phyloP scores from a whole-genome alignment of 2,113 vertebrate species.

The Pluvialis apricaria region DNA sequence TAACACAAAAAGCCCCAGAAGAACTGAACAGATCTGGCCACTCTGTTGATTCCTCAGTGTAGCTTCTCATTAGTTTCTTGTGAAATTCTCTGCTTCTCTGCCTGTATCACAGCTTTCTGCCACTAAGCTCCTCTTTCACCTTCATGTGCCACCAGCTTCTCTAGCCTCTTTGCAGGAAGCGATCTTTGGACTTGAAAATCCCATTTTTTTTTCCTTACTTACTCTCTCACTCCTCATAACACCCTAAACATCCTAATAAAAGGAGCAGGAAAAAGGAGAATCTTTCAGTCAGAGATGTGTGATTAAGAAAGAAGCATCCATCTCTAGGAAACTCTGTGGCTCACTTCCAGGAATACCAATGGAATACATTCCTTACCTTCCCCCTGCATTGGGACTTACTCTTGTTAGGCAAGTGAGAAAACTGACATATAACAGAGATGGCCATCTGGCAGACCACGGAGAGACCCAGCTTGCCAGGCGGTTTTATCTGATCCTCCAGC shows the following conservation, averaged over 20 bases:
- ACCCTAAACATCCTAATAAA: background rate
- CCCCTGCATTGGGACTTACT: background rate
- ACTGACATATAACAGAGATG: background rate
- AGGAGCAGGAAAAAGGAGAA: background rate
- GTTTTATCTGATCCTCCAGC: background rate
- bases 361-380: background rate
- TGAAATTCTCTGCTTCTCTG: background rate
- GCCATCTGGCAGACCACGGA: background rate
- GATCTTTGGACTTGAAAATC: background rate
- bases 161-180: background rate
- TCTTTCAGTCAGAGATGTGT: background rate
- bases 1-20: background rate
- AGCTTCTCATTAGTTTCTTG: background rate
- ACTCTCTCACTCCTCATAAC: background rate
- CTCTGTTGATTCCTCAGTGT: background rate
- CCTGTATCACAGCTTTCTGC: background rate
- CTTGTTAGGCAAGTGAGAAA: constrained; percentile 15
- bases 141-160: background rate
- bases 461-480: background rate
- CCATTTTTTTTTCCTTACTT: background rate
- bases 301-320: background rate
- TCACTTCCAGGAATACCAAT: background rate
- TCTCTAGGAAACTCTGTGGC: background rate
- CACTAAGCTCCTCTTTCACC: background rate
- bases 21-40: background rate